A percentile compares a stretch with the other conserved stretches of the same genome.
Evolutionary conservation across 2,888 invertebrate genomes (phyloP).

Genomic region (Cephus runcator): DNA sequence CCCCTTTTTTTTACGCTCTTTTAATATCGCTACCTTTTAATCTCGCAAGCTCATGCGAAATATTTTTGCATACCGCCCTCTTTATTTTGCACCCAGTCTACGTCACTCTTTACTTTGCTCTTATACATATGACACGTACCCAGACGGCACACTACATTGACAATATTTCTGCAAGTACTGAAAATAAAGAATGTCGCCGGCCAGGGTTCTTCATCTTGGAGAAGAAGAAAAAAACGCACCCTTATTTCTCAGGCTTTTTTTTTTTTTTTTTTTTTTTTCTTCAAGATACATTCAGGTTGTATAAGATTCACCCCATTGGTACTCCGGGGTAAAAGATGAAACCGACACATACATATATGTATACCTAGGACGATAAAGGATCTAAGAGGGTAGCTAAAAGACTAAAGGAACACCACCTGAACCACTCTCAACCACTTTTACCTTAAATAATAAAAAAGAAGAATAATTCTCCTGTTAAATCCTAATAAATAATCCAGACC

Average conservation of each 20-base stretch:
- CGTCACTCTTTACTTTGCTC: background rate
- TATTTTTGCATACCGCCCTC: constrained; percentile 21
- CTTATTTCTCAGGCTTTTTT: background rate
- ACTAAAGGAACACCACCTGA: background rate
- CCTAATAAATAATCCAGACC: background rate
- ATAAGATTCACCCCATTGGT: background rate
- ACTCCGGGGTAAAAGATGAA: background rate
- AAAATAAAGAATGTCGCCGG: background rate
- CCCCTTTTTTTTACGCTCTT: constrained; percentile 12
- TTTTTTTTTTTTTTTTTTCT: too few species aligned
- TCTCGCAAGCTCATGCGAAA: constrained; percentile 25
- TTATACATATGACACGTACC: background rate
- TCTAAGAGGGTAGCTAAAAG: background rate
- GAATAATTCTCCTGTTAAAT: background rate
- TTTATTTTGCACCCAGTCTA: constrained; percentile 16
- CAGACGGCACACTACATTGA: background rate
- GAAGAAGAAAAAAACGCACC: background rate
- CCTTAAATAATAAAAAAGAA: background rate
- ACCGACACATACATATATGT: background rate
- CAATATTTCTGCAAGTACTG: background rate
- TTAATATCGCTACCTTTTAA: constrained; percentile 15
- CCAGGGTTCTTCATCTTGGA: background rate
- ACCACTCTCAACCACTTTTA: background rate
- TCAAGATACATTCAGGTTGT: background rate
- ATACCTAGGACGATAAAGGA: background rate